Percentiles rank a stretch among this genome's conserved stretches.
Evolutionary conservation across 2,888 invertebrate genomes (phyloP).

Genomic region (Sialis fuliginosa): DNA sequence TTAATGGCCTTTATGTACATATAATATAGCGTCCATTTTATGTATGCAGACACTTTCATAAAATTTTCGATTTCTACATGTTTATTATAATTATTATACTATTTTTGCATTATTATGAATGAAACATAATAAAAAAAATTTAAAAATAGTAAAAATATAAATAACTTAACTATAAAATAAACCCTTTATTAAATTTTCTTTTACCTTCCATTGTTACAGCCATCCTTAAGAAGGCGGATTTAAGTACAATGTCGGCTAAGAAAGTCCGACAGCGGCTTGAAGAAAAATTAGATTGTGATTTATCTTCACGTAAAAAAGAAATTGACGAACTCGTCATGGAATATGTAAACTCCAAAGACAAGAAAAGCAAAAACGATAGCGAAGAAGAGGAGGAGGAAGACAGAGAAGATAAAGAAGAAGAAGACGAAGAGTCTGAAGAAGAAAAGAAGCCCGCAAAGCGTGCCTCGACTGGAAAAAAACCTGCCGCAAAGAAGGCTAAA

Average conservation of each 20-base stretch:
- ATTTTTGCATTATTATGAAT: not conserved
- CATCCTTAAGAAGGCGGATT: slow-evolving; percentile 73
- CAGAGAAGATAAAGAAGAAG: slow-evolving; percentile 16
- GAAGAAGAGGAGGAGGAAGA: slow-evolving; percentile 30
- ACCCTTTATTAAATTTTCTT: too few species aligned
- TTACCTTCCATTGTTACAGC: slow-evolving; percentile 27
- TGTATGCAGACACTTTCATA: too few species aligned
- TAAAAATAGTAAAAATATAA: too few species aligned
- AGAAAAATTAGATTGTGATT: slow-evolving; percentile 56
- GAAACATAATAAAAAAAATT: not conserved
- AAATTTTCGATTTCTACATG: not conserved
- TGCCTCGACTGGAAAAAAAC: slow-evolving; percentile 30
- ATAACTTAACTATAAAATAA: too few species aligned
- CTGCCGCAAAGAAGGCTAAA: slow-evolving; percentile 29
- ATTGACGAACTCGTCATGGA: slow-evolving; percentile 82
- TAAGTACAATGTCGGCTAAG: slow-evolving; percentile 70
- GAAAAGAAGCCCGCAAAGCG: slow-evolving; percentile 39
- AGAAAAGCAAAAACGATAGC: slow-evolving; percentile 26
- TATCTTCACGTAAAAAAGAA: slow-evolving; percentile 62
- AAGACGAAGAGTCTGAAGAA: slow-evolving; percentile 27
- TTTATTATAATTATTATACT: not conserved
- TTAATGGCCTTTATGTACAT: slow-evolving; percentile 3
- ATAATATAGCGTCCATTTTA: slow-evolving; percentile 6
- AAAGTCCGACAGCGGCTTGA: slow-evolving; percentile 77
- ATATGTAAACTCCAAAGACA: slow-evolving; percentile 31